phyloP scores from a whole-genome alignment of 2,888 invertebrate genomes.

The Sussaba pulchella region DNA sequence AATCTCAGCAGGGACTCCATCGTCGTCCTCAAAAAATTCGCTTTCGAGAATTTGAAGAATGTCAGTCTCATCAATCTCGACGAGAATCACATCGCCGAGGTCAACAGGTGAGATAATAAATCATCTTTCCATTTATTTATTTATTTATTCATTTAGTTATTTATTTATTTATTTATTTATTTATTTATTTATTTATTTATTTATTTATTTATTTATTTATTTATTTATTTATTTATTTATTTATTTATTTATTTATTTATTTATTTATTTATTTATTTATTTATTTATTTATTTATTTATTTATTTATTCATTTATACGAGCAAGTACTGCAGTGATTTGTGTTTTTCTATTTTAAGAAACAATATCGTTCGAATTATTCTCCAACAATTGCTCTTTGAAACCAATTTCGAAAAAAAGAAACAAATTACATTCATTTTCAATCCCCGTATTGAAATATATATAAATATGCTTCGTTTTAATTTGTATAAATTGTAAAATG shows the following conservation, averaged over 20 bases:
- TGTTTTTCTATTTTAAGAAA: too few relatives aligned
- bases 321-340: too few relatives aligned
- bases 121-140: neutral
- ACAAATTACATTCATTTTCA: neutral
- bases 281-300: neutral
- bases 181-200: neutral
- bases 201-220: too few relatives aligned
- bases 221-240: neutral
- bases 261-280: neutral
- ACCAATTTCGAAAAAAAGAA: too few relatives aligned
- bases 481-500: conserved; percentile 26
- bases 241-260: neutral
- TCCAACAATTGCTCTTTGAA: too few relatives aligned
- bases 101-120: conserved; percentile 85
- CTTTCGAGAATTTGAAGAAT: conserved; percentile 90
- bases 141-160: neutral
- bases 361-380: neutral
- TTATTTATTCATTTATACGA: too few relatives aligned
- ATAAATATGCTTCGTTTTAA: too few relatives aligned
- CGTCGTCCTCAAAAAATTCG: conserved; percentile 88
- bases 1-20: conserved; percentile 90
- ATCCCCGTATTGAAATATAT: conserved; percentile 16
- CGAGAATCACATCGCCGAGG: conserved; percentile 91
- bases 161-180: neutral
- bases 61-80: conserved; percentile 90